Evolutionary conservation across 2,113 vertebrate species (phyloP).

Genomic region (Mormoops blainvillei): DNA sequence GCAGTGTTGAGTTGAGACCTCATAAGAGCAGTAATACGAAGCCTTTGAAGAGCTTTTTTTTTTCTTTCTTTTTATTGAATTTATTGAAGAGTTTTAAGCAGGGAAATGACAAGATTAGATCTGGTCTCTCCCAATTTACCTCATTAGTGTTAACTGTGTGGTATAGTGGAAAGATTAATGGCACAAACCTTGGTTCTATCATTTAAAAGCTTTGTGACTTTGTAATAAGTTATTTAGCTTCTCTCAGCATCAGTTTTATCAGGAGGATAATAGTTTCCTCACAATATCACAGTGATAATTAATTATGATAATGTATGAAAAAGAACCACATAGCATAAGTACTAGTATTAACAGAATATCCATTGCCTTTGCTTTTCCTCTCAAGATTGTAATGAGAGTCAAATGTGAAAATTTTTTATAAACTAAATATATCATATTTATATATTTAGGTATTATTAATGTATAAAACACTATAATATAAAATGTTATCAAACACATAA

Average conservation of each 20-base stretch:
- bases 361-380: neutral
- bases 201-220: neutral
- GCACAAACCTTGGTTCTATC: neutral
- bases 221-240: neutral
- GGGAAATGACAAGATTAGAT: neutral
- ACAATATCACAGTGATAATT: neutral
- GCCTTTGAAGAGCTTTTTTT: neutral
- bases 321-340: neutral
- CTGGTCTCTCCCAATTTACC: neutral
- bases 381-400: neutral
- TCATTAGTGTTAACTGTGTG: neutral
- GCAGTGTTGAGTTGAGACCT: neutral
- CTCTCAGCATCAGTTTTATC: neutral
- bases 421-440: neutral
- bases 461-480: neutral
- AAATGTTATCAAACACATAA: neutral
- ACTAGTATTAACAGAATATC: neutral
- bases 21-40: neutral
- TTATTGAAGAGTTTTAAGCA: neutral
- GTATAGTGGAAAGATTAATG: neutral
- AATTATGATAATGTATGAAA: neutral
- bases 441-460: neutral
- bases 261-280: neutral
- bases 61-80: neutral
- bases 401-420: neutral